phyloP scores from a whole-genome alignment of 2,113 vertebrate species.

The Isichthys henryi region DNA sequence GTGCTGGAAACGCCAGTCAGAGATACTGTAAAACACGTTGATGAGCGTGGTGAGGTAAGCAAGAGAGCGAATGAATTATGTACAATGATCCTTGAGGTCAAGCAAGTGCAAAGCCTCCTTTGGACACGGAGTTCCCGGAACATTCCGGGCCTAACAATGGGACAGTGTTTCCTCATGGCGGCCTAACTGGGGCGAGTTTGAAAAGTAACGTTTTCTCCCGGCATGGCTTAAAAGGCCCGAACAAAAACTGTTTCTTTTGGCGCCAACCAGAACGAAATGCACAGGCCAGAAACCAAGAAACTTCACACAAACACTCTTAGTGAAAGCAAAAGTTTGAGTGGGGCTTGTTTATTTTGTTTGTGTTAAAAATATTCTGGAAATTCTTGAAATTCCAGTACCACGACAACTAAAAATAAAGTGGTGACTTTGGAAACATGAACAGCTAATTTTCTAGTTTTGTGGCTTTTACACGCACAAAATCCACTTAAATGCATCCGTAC shows the following conservation, averaged over 20 bases:
- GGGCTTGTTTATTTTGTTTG: background rate
- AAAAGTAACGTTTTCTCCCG: constrained; percentile 22
- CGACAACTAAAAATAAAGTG: background rate
- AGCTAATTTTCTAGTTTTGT: background rate
- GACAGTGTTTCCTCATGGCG: constrained; percentile 34
- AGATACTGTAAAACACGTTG: background rate
- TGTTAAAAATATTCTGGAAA: background rate
- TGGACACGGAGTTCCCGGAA: constrained; percentile 27
- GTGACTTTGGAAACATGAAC: background rate
- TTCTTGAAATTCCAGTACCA: background rate
- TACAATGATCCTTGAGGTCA: constrained; percentile 25
- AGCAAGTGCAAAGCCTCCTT: constrained; percentile 25
- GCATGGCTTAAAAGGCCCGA: constrained; percentile 24
- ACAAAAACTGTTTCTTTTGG: constrained; percentile 28
- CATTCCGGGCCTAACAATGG: constrained; percentile 43
- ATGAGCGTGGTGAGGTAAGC: constrained; percentile 14
- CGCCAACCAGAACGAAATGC: constrained; percentile 12
- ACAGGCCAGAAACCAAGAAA: background rate
- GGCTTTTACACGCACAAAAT: background rate
- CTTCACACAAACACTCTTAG: background rate
- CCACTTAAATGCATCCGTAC: background rate
- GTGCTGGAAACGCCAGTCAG: background rate
- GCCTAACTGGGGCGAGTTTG: constrained; percentile 28
- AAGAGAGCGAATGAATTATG: constrained; percentile 15
- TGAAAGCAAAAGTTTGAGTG: background rate